Percentiles rank a stretch among this genome's conserved stretches.
These are phyloP conservation scores for Phoebastria nigripes DNA, from an alignment of 2,797 vertebrate genomes.

Conservation along the genomic window DNA sequence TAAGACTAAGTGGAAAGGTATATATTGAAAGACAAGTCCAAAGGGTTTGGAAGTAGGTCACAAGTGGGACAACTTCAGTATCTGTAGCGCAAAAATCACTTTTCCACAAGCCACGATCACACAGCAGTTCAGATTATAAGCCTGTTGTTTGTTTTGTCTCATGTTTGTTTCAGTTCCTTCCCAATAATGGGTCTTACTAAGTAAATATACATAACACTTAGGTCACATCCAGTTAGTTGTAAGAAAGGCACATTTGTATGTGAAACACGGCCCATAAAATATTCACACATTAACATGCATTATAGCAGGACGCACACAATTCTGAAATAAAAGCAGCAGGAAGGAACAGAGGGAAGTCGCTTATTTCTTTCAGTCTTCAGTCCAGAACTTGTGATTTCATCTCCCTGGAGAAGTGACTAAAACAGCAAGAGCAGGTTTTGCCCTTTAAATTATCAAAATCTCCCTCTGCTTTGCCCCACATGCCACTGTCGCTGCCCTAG, in stretches of 20 bases:
- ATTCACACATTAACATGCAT: background rate
- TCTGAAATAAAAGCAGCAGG: conserved; percentile 37
- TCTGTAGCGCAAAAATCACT: background rate
- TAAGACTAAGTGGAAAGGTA: background rate
- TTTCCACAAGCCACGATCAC: background rate
- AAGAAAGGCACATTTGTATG: background rate
- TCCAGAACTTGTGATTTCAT: conserved; percentile 2
- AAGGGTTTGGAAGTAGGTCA: background rate
- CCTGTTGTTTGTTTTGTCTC: background rate
- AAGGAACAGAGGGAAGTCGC: conserved; percentile 45
- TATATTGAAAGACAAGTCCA: background rate
- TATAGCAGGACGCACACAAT: background rate
- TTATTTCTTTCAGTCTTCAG: conserved; percentile 10
- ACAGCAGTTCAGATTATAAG: background rate
- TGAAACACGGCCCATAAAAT: background rate
- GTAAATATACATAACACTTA: conserved; percentile 1
- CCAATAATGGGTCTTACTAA: background rate
- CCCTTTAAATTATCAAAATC: background rate
- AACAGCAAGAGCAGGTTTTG: background rate
- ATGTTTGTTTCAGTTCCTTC: conserved; percentile 11
- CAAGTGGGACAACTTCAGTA: background rate
- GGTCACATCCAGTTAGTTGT: conserved; percentile 11
- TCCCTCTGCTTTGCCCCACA: background rate
- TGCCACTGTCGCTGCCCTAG: background rate
- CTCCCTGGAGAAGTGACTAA: background rate